These are phyloP conservation scores for Girardinus metallicus DNA, from an alignment of 2,797 vertebrate genomes.

Conservation along the genomic window DNA sequence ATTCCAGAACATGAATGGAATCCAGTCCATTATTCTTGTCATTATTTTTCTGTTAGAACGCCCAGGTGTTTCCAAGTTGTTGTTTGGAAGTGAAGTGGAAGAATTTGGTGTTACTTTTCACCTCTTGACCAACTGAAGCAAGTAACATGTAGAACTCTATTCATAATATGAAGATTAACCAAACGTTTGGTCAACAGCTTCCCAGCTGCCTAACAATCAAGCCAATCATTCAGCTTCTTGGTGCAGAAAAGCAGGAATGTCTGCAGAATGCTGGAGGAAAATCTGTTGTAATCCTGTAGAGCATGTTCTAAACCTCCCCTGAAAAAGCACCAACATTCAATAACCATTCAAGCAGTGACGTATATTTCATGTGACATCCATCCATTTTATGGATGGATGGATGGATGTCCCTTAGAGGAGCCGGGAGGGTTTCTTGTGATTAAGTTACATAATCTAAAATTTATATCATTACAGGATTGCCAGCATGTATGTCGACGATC, in stretches of 20 bases:
- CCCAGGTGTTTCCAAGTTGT: not conserved
- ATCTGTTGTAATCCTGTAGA: not conserved
- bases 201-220: constrained; percentile 30
- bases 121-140: not conserved
- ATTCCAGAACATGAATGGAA: not conserved
- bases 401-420: too few relatives aligned
- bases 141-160: not conserved
- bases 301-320: not conserved
- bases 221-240: constrained; percentile 24
- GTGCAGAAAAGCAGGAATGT: constrained; percentile 12
- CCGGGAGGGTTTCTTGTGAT: not conserved
- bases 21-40: not conserved
- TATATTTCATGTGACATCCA: not conserved
- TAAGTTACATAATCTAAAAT: not conserved
- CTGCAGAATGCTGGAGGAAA: constrained; percentile 3
- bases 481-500: not conserved
- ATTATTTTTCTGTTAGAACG: not conserved
- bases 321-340: not conserved
- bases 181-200: not conserved
- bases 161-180: too few relatives aligned
- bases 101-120: not conserved
- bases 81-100: not conserved
- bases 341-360: not conserved
- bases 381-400: too few relatives aligned
- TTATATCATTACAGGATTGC: not conserved